A percentile compares a stretch with the other conserved stretches of the same genome.
These are phyloP conservation scores for Parelbella ahira DNA, from an alignment of 2,888 invertebrate genomes.

Conservation along the genomic window DNA sequence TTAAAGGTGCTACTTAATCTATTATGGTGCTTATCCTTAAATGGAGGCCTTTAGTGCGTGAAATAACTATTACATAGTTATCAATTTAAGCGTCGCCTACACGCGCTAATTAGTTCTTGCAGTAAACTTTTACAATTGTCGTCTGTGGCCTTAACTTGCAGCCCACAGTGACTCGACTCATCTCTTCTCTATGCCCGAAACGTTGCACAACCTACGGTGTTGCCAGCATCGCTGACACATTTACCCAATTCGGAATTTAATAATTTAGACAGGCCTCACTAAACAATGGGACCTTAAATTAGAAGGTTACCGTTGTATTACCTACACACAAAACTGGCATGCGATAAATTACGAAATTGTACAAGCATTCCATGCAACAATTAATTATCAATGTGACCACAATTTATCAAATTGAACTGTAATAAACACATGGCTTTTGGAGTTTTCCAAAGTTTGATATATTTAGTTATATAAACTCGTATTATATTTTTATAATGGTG, in stretches of 20 bases:
- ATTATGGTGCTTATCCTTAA: conserved; percentile 21
- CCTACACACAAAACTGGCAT: conserved; percentile 25
- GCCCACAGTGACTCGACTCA: conserved; percentile 49
- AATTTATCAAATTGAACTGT: too few relatives aligned
- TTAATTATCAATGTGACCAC: conserved; percentile 21
- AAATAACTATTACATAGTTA: conserved; percentile 27
- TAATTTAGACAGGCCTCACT: conserved; percentile 57
- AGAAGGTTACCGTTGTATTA: conserved; percentile 38
- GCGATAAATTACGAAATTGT: conserved; percentile 25
- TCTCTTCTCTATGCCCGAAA: conserved; percentile 42
- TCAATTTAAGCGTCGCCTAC: conserved; percentile 40
- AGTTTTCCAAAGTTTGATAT: too few relatives aligned
- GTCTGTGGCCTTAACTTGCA: conserved; percentile 63
- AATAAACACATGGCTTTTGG: too few relatives aligned
- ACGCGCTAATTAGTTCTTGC: conserved; percentile 50
- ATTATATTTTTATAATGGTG: too few relatives aligned
- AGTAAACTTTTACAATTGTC: conserved; percentile 61
- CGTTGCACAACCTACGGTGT: conserved; percentile 46
- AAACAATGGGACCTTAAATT: conserved; percentile 67
- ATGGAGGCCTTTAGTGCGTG: conserved; percentile 28
- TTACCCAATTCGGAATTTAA: conserved; percentile 64
- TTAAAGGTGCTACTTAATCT: conserved; percentile 24
- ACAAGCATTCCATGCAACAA: conserved; percentile 15
- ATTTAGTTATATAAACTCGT: too few relatives aligned
- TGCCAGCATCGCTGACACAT: conserved; percentile 55